Evolutionary conservation across 2,888 invertebrate species (phyloP).

Genomic region (Arge pagana): DNA sequence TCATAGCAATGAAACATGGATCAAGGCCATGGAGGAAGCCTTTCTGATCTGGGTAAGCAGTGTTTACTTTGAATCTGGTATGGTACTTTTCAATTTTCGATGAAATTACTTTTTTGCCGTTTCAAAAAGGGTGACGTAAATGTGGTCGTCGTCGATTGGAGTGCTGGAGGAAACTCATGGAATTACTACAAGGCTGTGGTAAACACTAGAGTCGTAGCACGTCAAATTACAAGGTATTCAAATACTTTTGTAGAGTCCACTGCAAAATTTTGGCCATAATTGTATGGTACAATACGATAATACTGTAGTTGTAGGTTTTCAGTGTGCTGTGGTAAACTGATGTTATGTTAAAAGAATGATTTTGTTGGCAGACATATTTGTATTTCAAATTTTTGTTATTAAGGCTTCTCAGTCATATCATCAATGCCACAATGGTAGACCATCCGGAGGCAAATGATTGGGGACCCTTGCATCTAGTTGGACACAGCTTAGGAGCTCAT

Average conservation of each 20-base stretch:
- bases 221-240: constrained; percentile 62
- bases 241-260: constrained; percentile 38
- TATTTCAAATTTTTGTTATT: no score
- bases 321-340: constrained; percentile 39
- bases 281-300: constrained; percentile 10
- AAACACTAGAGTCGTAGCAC: constrained; percentile 64
- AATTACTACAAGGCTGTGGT: constrained; percentile 68
- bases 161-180: constrained; percentile 65
- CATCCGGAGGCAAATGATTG: constrained; percentile 40
- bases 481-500: constrained; percentile 69
- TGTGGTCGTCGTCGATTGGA: constrained; percentile 69
- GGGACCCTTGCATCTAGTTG: constrained; percentile 62
- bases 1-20: constrained; percentile 65
- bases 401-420: constrained; percentile 62
- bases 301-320: constrained; percentile 36
- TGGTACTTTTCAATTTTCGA: not conserved
- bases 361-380: not conserved
- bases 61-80: not conserved
- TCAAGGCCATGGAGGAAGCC: constrained; percentile 64
- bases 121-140: constrained; percentile 64
- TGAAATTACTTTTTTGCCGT: not conserved
- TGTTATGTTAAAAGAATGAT: constrained; percentile 31
- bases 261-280: constrained; percentile 10
- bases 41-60: constrained; percentile 63
- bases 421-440: constrained; percentile 55